Conservation (phyloP, 2,888 invertebrate species). For the Kryphioiulus occultus region DNA sequence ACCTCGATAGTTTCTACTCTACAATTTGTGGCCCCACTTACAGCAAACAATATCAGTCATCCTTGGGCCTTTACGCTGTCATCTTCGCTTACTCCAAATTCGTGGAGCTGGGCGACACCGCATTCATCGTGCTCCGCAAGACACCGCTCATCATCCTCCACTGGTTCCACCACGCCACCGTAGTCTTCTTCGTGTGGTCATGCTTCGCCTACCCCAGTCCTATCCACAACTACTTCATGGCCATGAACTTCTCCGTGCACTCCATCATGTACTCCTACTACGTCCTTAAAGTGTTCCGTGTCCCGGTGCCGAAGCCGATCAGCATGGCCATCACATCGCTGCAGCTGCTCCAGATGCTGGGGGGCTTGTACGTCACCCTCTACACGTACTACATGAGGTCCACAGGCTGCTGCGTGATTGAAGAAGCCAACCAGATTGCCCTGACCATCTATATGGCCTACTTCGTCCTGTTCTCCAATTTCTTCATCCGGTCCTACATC, state of each 20-base stretch:
- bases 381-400: conserved; percentile 55
- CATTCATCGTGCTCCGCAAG: conserved; percentile 62
- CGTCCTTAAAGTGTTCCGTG: conserved; percentile 57
- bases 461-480: no score
- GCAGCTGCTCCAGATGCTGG: conserved; percentile 65
- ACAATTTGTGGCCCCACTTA: not conserved
- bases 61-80: conserved; percentile 63
- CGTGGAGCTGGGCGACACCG: conserved; percentile 61
- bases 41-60: not conserved
- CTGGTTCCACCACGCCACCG: conserved; percentile 54
- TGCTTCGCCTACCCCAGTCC: conserved; percentile 58
- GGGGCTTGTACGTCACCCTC: conserved; percentile 63
- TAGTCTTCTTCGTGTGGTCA: conserved; percentile 55
- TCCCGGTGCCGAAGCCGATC: conserved; percentile 61
- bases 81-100: conserved; percentile 63
- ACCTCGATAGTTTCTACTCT: not conserved
- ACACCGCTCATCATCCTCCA: not conserved
- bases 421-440: conserved; percentile 53
- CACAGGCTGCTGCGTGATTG: not conserved
- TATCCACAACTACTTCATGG: conserved; percentile 58
- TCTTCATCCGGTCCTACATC: conserved; percentile 60
- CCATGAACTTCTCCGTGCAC: conserved; percentile 60
- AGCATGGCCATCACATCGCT: conserved; percentile 63
- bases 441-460: conserved; percentile 61
- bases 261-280: no score